Evolutionary conservation across 2,888 invertebrate species (phyloP).

Genomic region (Acanthococcus lagerstroemiae): DNA sequence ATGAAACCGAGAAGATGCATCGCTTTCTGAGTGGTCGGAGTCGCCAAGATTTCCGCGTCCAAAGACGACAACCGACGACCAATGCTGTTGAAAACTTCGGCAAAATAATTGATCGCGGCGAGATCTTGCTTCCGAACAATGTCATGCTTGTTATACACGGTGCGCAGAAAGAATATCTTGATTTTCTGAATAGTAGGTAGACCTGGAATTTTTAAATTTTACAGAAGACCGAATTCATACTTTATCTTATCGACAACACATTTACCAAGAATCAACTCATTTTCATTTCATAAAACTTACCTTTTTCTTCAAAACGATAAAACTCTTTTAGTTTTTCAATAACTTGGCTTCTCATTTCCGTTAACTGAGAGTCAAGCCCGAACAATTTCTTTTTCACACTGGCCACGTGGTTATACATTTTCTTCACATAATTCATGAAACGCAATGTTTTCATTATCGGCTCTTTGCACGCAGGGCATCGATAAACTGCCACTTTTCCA

Average conservation of each 20-base stretch:
- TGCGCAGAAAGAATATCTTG: background rate
- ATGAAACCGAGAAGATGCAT: background rate
- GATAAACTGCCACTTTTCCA: background rate
- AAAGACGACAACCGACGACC: background rate
- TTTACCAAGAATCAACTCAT: no score
- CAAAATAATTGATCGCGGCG: background rate
- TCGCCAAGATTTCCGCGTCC: background rate
- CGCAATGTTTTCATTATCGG: background rate
- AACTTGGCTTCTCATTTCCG: background rate
- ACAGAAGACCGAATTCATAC: background rate
- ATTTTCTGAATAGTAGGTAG: background rate
- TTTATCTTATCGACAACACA: no score
- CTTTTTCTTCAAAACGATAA: background rate
- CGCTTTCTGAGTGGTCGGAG: background rate
- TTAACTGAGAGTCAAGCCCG: background rate
- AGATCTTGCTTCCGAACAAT: background rate
- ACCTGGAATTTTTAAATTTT: background rate
- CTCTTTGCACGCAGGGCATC: background rate
- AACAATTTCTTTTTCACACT: background rate
- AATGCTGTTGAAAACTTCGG: background rate
- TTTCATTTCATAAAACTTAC: background rate
- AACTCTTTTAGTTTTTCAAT: background rate
- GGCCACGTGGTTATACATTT: background rate
- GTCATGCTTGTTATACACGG: background rate
- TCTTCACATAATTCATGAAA: background rate